Evolutionary conservation across 1,140 invertebrate genomes (phyloP), one percentile per base, ranked within the genome.

Genomic region (Arion vulgaris): DNA sequence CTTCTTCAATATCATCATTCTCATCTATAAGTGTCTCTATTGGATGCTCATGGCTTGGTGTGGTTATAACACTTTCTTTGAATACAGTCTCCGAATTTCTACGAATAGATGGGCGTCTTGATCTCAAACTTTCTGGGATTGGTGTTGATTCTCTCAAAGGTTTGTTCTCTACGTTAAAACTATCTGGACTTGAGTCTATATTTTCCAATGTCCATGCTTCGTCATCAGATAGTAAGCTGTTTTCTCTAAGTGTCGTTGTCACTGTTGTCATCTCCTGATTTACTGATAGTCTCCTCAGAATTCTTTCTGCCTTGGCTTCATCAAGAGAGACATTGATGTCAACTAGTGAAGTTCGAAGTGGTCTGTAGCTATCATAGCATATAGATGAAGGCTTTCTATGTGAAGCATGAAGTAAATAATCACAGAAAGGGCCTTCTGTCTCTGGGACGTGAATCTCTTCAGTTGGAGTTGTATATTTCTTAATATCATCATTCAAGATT

Each of bases 61-160:
- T 49, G n/a, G 62, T 69, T 7, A 80, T 13, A 4, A 80, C 62
- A 41, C 62, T 62, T 66, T 80, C 78, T 51, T 36, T 53, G 15
- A 80, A 69, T 11, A 80, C 78, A 34, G 66, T 80, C 28, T 80
- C 78, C 13, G 78, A 80, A 41, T 80, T 66, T 51, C 78, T 57
- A 9, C 78, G 62, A n/a, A 80, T 57, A 15, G 78, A 80, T 13
- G 78, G 13, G 1, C 78, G 62, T 45, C 78, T 39, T 34, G 62
- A 66, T 1, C 66, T 7, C n/a, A 69, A 28, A 39, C 26, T 45
- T 39, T 78, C 76, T 62, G 51, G 76, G 1, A 78, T n/a, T 7
- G 76, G 57, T 23, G 76, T 66, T 62, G 76, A 78, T 34, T 66
- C 57, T 28, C 41, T 75, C 32, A n/a, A 45, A 45, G 73, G 45